Evolutionary conservation across 2,888 invertebrate species (phyloP).

Genomic region (Sthenelais limicola): DNA sequence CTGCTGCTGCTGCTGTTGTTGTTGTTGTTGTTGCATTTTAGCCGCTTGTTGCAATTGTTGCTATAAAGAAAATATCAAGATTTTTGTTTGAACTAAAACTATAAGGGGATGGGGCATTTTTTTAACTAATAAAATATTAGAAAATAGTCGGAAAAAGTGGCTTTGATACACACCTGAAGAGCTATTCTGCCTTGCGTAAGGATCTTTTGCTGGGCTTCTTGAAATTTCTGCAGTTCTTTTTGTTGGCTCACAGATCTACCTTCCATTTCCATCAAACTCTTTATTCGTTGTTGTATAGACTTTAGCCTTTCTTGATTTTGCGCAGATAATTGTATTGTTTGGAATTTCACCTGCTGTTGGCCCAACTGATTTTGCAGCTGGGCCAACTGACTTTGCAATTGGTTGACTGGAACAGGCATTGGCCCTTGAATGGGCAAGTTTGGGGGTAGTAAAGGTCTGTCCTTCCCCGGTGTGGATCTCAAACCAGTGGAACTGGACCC

Average conservation of each 20-base stretch:
- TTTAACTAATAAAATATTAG: neutral
- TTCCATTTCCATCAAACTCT: slow-evolving; percentile 77
- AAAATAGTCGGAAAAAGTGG: neutral
- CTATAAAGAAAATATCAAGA: neutral
- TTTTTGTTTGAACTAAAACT: neutral
- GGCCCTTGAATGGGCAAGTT: slow-evolving; percentile 12
- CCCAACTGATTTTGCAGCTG: slow-evolving; percentile 29
- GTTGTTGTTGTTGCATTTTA: slow-evolving; percentile 43
- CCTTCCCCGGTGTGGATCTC: no score
- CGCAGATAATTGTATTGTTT: slow-evolving; percentile 24
- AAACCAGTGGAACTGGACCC: no score
- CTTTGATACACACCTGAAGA: slow-evolving; percentile 76
- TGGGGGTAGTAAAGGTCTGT: no score
- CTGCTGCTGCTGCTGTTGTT: slow-evolving; percentile 42
- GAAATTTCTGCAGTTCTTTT: slow-evolving; percentile 76
- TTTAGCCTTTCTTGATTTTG: slow-evolving; percentile 55
- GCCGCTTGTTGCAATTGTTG: slow-evolving; percentile 43
- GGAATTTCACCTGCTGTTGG: slow-evolving; percentile 23
- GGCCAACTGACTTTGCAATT: slow-evolving; percentile 11
- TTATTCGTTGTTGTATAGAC: slow-evolving; percentile 81
- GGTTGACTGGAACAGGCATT: slow-evolving; percentile 24
- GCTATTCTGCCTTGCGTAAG: slow-evolving; percentile 79
- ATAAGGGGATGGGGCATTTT: neutral
- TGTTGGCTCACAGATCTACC: slow-evolving; percentile 76
- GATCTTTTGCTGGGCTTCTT: slow-evolving; percentile 82